Base-by-base conservation (phyloP, 2,888 invertebrate genomes). In the Pemphredon lugubris region DNA sequence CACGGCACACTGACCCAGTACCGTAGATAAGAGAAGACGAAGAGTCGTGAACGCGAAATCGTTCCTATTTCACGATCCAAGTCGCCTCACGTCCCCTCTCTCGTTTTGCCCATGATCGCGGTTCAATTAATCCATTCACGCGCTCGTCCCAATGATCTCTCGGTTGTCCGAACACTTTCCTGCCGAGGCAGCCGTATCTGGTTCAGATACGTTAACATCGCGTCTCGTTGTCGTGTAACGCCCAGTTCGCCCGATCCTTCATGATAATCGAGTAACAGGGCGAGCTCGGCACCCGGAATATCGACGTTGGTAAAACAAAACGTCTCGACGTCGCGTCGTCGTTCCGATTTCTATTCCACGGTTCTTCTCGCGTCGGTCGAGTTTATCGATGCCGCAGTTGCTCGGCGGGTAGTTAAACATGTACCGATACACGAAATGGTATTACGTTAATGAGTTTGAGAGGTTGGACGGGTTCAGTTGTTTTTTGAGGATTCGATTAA, bases 1-100 rank as follows among this genome's bases (percentile, higher is more conserved):
- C 44, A 0, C 55, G 71, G 63, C 73, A 66, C 73, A 77, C 70
- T 79, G 60, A 79, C 73, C 75, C 63, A 79, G 68, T 73, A 54
- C 14, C 60, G 50, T 21, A 58, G 67, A 74, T 74, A 74, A 73
- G 34, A 53, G 44, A 44, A n/a, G 40, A 48, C 32, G 32, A 13
- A 20, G 53, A 21, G n/a, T 32, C 9, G 14, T 23, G 16, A 26
- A 6, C 20, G 5, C 30, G 9, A 50, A 40, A 51, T 64, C 64
- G 26, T 54, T 72, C 63, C 63, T 63, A 51, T 61, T 47, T 7
- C 30, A 4, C 45, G 23, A 3, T 23, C n/a, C n/a, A n/a, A n/a
- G n/a, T n/a, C n/a, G n/a, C n/a, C n/a, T n/a, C n/a, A n/a, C n/a
- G n/a, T 20, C 45, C 5, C 30, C 7, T 18, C 21, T 5, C 13